Evolutionary conservation across 2,113 vertebrate species (phyloP).

Genomic region (Herpetotheres cachinnans): DNA sequence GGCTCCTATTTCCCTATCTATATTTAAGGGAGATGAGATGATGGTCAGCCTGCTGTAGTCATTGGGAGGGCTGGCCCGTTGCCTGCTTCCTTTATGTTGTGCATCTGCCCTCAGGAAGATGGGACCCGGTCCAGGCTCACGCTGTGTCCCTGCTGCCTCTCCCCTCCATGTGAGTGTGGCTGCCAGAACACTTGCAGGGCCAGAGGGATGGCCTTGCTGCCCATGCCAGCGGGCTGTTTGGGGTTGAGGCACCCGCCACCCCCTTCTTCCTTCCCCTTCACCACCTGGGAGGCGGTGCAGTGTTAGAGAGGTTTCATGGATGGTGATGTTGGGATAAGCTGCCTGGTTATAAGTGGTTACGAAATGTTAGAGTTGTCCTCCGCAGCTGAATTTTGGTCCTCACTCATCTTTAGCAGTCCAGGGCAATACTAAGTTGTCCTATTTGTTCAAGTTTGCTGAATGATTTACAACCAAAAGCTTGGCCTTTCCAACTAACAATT

Average conservation of each 20-base stretch:
- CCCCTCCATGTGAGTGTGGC: fast-evolving
- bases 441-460: background rate
- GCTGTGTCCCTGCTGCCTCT: fast-evolving
- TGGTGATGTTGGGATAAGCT: background rate
- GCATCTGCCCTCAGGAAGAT: fast-evolving
- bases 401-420: background rate
- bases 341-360: background rate
- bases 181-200: background rate
- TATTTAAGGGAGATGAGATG: background rate
- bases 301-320: background rate
- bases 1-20: background rate
- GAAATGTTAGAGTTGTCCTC: background rate
- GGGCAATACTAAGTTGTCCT: background rate
- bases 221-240: fast-evolving
- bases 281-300: background rate
- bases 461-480: slow-evolving; percentile 1
- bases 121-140: background rate
- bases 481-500: background rate
- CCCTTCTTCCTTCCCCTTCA: background rate
- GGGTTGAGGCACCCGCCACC: background rate
- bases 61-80: background rate
- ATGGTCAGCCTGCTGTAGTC: background rate
- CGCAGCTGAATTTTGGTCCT: background rate
- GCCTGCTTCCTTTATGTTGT: background rate
- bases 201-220: background rate